These are phyloP conservation scores for Monochamus saltuarius DNA, from an alignment of 1,140 invertebrate species.

Conservation along the genomic window DNA sequence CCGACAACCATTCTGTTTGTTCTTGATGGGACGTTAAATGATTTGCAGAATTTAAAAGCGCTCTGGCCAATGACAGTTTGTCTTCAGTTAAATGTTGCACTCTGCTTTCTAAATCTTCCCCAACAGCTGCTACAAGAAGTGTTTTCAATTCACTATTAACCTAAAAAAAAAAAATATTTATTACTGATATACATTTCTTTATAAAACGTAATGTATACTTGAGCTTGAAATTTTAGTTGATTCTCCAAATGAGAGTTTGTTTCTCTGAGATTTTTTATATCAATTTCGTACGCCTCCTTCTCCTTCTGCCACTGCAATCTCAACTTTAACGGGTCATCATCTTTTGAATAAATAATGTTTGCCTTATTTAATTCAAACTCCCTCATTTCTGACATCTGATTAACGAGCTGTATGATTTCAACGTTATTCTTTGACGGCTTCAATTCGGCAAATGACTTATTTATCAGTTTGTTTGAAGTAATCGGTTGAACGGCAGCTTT, in stretches of 20 bases:
- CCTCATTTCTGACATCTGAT: slow-evolving; percentile 66
- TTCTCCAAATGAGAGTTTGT: slow-evolving; percentile 67
- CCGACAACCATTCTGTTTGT: slow-evolving; percentile 87
- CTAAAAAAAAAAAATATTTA: slow-evolving; percentile 53
- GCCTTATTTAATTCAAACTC: slow-evolving; percentile 55
- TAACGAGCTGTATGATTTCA: slow-evolving; percentile 67
- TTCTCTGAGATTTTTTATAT: slow-evolving; percentile 61
- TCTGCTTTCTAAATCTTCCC: slow-evolving; percentile 86
- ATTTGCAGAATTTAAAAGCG: slow-evolving; percentile 80
- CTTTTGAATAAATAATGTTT: slow-evolving; percentile 35
- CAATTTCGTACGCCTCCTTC: slow-evolving; percentile 52
- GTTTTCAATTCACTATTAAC: slow-evolving; percentile 92
- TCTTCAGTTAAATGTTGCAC: slow-evolving; percentile 89
- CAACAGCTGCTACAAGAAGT: slow-evolving; percentile 88
- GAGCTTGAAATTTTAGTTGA: slow-evolving; percentile 70
- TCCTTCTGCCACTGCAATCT: slow-evolving; percentile 45
- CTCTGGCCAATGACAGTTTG: slow-evolving; percentile 81
- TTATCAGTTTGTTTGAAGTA: slow-evolving; percentile 51
- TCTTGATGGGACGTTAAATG: slow-evolving; percentile 85
- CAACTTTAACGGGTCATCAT: slow-evolving; percentile 40
- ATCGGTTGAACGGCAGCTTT: slow-evolving; percentile 81
- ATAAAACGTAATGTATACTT: slow-evolving; percentile 48
- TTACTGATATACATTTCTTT: slow-evolving; percentile 3
- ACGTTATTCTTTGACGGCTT: slow-evolving; percentile 63
- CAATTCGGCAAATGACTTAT: slow-evolving; percentile 37